Conservation (phyloP, 1,140 invertebrate genomes). For the Zaprionus davidi region DNA sequence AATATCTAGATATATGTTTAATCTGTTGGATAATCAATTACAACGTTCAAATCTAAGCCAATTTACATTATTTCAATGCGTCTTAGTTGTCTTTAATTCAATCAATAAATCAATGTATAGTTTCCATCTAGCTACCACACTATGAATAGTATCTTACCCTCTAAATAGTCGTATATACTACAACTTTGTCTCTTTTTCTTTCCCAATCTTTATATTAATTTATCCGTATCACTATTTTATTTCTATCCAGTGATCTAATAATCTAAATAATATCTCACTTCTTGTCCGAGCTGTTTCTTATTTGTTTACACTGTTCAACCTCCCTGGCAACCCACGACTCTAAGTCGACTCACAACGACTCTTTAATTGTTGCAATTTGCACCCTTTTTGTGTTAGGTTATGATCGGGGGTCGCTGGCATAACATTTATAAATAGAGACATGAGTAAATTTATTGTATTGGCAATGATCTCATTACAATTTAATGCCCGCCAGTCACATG, state of each 20-base stretch:
- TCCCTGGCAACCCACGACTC: not conserved
- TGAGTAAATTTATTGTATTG: slow-evolving; percentile 75
- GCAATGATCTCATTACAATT: slow-evolving; percentile 82
- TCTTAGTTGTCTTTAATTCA: too few species aligned
- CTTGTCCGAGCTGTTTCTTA: not conserved
- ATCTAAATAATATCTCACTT: not conserved
- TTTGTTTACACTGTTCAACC: not conserved
- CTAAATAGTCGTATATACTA: too few species aligned
- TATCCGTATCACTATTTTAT: not conserved
- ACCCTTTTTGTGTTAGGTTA: slow-evolving; percentile 64
- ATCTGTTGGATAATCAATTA: too few species aligned
- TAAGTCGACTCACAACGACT: slow-evolving; percentile 10
- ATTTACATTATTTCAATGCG: not conserved
- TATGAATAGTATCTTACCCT: too few species aligned
- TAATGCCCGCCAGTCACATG: slow-evolving; percentile 54
- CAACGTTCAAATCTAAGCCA: not conserved
- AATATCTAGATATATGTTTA: too few species aligned
- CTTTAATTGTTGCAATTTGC: slow-evolving; percentile 28
- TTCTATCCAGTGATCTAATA: not conserved
- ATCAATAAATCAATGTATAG: too few species aligned
- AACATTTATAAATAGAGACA: slow-evolving; percentile 73
- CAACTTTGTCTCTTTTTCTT: too few species aligned
- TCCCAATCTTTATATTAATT: too few species aligned
- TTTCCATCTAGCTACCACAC: too few species aligned
- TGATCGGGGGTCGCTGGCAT: slow-evolving; percentile 58